These are phyloP conservation scores for Orientallactaga bullata DNA, from an alignment of 2,113 vertebrate genomes.

Conservation along the genomic window DNA sequence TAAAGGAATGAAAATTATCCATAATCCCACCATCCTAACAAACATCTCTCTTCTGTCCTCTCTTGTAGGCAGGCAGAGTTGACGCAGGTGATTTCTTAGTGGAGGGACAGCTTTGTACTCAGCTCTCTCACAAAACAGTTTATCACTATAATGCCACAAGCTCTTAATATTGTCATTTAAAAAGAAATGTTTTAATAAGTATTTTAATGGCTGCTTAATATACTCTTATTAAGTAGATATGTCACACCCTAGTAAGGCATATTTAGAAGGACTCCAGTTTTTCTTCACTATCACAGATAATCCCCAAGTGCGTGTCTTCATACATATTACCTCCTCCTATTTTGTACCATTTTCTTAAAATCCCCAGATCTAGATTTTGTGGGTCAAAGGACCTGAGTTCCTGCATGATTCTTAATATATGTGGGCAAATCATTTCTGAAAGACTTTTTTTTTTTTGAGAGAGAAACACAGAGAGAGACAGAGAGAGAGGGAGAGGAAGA, in stretches of 20 bases:
- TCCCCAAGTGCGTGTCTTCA: conserved; percentile 27
- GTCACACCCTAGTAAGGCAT: not conserved
- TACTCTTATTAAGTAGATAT: conserved; percentile 25
- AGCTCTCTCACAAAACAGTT: conserved; percentile 37
- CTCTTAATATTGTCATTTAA: conserved; percentile 45
- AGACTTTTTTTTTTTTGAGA: too few species aligned
- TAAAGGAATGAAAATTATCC: conserved; percentile 66
- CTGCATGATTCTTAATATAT: conserved; percentile 24
- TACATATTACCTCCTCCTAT: conserved; percentile 1
- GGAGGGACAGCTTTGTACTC: not conserved
- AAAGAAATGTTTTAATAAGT: conserved; percentile 64
- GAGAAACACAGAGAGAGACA: too few species aligned
- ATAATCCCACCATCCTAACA: conserved; percentile 40
- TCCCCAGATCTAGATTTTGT: conserved; percentile 52
- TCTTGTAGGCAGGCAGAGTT: conserved; percentile 31
- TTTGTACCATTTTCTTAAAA: conserved; percentile 61
- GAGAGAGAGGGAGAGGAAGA: too few species aligned
- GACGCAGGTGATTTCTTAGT: conserved; percentile 55
- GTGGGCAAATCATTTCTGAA: not conserved
- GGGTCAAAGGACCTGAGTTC: conserved; percentile 44
- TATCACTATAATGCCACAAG: conserved; percentile 2
- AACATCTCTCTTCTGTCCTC: conserved; percentile 22
- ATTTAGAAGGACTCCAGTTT: conserved; percentile 55
- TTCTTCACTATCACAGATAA: conserved; percentile 57
- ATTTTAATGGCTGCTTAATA: conserved; percentile 70